Conservation (phyloP, 1,140 invertebrate species). For the Apis laboriosa region DNA sequence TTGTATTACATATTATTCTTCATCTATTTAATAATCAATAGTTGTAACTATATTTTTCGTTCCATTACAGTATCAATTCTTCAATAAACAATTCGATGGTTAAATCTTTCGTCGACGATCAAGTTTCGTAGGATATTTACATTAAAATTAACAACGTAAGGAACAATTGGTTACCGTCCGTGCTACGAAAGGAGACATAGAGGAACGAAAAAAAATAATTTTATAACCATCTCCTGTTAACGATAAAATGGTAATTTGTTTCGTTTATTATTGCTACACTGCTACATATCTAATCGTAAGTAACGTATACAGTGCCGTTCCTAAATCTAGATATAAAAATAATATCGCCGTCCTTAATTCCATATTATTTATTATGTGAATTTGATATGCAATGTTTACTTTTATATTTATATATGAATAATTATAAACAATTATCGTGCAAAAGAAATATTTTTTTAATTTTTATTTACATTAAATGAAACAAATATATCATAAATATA, state of each 20-base stretch:
- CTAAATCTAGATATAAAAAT: no score
- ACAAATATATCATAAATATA: no score
- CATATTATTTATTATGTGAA: no score
- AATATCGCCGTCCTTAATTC: no score
- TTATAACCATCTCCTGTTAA: neutral
- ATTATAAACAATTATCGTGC: no score
- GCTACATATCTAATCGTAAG: neutral
- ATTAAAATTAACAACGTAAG: neutral
- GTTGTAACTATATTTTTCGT: neutral
- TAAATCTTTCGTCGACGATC: constrained; percentile 31
- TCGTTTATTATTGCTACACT: constrained; percentile 31
- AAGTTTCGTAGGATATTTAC: neutral
- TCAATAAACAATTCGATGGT: constrained; percentile 84
- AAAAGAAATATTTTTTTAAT: no score
- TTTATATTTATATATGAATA: no score
- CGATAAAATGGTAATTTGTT: constrained; percentile 10
- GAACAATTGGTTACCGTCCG: neutral
- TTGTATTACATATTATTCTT: no score
- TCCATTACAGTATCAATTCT: constrained; percentile 88
- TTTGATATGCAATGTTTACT: no score
- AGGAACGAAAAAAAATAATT: neutral
- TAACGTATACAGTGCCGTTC: no score
- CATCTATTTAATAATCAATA: neutral
- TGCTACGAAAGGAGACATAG: neutral
- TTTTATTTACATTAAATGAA: no score